Conservation (phyloP, 2,797 vertebrate species). For the Steatocranus sp. region DNA sequence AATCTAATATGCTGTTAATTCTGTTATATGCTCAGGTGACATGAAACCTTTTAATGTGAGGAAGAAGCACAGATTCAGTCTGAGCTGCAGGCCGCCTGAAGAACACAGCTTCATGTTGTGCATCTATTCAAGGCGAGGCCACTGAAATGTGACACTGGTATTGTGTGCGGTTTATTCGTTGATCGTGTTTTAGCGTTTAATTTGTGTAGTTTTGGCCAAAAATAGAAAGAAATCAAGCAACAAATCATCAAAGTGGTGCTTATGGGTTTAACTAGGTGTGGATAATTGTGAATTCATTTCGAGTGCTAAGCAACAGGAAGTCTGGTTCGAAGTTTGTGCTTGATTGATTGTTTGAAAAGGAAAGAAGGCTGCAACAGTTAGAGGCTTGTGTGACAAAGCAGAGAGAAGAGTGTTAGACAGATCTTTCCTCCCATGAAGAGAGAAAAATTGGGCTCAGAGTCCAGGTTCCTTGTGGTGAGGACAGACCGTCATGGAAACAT, state of each 20-base stretch:
- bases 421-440: background rate
- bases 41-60: background rate
- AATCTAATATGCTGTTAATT: background rate
- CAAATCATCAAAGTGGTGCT: background rate
- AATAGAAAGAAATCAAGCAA: background rate
- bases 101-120: background rate
- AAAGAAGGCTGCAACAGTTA: background rate
- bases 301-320: background rate
- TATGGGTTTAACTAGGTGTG: background rate
- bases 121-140: background rate
- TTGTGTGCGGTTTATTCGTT: background rate
- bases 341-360: background rate
- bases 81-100: background rate
- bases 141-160: background rate
- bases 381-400: background rate
- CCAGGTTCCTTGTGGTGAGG: conserved; percentile 20
- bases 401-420: background rate
- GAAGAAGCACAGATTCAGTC: background rate
- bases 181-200: background rate
- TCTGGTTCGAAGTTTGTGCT: background rate
- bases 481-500: conserved; percentile 15
- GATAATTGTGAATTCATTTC: background rate
- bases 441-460: conserved; percentile 12
- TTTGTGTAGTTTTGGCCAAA: background rate
- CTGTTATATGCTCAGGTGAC: background rate